Conservation (phyloP, 1,140 invertebrate genomes). For the Calephelis nemesis region DNA sequence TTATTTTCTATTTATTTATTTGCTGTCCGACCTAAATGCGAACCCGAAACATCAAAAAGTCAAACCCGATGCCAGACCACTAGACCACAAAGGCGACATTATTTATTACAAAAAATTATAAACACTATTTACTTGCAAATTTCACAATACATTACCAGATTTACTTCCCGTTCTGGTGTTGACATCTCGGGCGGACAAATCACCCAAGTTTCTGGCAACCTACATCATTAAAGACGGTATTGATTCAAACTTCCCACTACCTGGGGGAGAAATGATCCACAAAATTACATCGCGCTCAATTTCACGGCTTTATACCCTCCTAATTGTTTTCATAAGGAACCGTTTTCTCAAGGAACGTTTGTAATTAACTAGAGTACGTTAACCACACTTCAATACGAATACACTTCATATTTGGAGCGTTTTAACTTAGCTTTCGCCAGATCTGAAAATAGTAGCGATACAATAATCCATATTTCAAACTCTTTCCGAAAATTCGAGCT, state of each 20-base stretch:
- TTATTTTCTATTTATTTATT: too few relatives aligned
- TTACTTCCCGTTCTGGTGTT: neutral
- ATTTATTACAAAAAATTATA: too few relatives aligned
- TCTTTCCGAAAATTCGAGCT: too few relatives aligned
- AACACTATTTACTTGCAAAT: neutral
- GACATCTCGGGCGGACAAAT: neutral
- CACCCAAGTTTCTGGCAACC: neutral
- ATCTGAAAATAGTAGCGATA: too few relatives aligned
- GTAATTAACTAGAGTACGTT: neutral
- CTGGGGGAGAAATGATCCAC: neutral
- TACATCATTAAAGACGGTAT: conserved; percentile 3
- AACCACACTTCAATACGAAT: too few relatives aligned
- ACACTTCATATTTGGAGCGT: too few relatives aligned
- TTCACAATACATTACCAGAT: conserved; percentile 13
- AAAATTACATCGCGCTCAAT: conserved; percentile 1
- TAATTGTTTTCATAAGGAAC: conserved; percentile 5
- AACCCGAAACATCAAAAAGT: too few relatives aligned
- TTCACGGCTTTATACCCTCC: neutral
- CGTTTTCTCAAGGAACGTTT: neutral
- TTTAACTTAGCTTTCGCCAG: too few relatives aligned
- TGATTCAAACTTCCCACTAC: neutral
- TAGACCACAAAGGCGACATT: too few relatives aligned
- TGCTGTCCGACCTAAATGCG: too few relatives aligned
- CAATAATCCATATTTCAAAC: too few relatives aligned
- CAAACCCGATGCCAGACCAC: too few relatives aligned